A percentile compares a stretch with the other conserved stretches of the same genome.
These are phyloP conservation scores for Volucella inflata DNA, from an alignment of 2,888 invertebrate genomes.

Conservation along the genomic window DNA sequence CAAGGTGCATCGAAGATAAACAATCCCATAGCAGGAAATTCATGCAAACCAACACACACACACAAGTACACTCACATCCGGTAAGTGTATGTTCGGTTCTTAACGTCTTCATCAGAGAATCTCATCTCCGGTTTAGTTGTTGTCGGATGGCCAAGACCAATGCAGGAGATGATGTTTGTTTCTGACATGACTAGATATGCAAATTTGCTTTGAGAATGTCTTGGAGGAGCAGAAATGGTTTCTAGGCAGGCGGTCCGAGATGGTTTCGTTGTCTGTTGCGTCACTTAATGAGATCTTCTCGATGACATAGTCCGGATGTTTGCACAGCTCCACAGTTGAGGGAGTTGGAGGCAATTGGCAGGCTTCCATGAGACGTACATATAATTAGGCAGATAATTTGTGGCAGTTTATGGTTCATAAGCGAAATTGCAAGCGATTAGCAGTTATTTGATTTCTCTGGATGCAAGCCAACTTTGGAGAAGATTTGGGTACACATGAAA, in stretches of 20 bases:
- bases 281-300: constrained; percentile 24
- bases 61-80: constrained; percentile 23
- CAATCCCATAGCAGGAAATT: constrained; percentile 35
- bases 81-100: constrained; percentile 19
- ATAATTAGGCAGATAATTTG: constrained; percentile 62
- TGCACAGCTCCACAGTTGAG: neutral
- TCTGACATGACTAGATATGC: constrained; percentile 58
- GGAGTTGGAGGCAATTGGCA: constrained; percentile 33
- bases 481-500: no score
- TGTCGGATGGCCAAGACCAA: constrained; percentile 14
- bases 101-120: constrained; percentile 62
- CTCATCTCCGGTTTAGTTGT: constrained; percentile 46
- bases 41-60: no score
- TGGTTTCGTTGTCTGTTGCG: constrained; percentile 1
- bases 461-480: constrained; percentile 26
- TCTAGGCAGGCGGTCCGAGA: constrained; percentile 32
- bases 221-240: neutral
- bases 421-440: neutral
- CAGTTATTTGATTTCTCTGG: constrained; percentile 27
- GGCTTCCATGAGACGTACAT: constrained; percentile 38
- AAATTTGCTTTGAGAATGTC: constrained; percentile 39
- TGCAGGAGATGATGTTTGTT: constrained; percentile 20
- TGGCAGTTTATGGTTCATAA: constrained; percentile 47
- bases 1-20: constrained; percentile 56
- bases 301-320: constrained; percentile 24